Conservation (phyloP, 2,797 vertebrate species). For the Pseudomugil gertrudae region DNA sequence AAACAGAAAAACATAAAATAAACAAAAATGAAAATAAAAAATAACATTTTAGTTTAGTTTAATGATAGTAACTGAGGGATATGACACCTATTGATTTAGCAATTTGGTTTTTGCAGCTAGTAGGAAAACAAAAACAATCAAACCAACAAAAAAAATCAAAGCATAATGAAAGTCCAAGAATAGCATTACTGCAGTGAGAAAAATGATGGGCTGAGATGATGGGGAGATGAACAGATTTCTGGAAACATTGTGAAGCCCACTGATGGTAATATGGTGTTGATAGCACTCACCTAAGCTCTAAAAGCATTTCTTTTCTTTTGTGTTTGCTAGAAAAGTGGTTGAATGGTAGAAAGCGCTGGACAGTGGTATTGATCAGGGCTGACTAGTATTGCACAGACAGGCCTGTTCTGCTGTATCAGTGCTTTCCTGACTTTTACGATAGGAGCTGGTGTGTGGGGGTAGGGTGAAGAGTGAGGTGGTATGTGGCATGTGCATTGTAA, state of each 20-base stretch:
- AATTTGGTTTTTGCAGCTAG: constrained; percentile 11
- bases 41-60: background rate
- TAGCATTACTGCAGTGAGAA: constrained; percentile 12
- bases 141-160: background rate
- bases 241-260: constrained; percentile 44
- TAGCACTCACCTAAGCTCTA: constrained; percentile 72
- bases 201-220: constrained; percentile 27
- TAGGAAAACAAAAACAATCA: constrained; percentile 2
- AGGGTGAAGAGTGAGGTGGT: constrained; percentile 29
- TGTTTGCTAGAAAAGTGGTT: constrained; percentile 75
- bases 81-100: constrained; percentile 23
- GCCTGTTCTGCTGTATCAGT: constrained; percentile 83
- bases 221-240: constrained; percentile 45
- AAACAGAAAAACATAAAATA: no score
- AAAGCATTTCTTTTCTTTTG: constrained; percentile 70
- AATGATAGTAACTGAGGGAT: constrained; percentile 13
- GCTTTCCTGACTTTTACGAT: constrained; percentile 83
- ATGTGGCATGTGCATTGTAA: constrained; percentile 50
- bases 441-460: constrained; percentile 50
- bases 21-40: background rate
- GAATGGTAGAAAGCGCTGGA: constrained; percentile 67
- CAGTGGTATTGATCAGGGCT: constrained; percentile 76
- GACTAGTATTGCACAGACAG: constrained; percentile 68
- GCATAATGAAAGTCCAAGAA: constrained; percentile 29
- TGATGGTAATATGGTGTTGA: constrained; percentile 63